These are phyloP conservation scores for Poeciliopsis presidionis DNA, from an alignment of 2,797 vertebrate species.

Conservation along the genomic window DNA sequence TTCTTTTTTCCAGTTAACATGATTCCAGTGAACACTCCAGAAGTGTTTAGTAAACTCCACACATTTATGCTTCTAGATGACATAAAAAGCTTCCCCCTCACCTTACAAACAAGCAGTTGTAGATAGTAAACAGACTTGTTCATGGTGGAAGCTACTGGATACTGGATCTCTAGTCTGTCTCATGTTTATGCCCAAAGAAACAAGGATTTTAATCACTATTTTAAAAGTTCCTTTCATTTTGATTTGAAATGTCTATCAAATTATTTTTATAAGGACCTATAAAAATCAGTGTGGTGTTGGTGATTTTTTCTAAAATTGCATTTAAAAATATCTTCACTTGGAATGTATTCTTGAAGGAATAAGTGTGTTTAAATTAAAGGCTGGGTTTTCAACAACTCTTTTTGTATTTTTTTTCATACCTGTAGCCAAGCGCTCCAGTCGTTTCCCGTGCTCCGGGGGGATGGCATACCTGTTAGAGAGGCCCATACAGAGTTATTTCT, in stretches of 20 bases:
- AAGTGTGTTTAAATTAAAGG: neutral
- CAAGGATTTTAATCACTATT: neutral
- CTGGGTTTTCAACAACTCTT: neutral
- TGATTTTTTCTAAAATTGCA: neutral
- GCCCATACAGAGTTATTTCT: constrained; percentile 37
- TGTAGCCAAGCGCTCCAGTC: constrained; percentile 83
- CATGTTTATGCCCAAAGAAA: neutral
- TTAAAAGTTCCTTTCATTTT: neutral
- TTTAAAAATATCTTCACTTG: neutral
- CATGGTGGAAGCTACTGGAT: neutral
- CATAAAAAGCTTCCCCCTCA: neutral
- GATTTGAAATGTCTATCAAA: neutral
- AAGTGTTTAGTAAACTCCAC: neutral
- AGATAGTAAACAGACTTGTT: neutral
- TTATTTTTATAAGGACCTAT: neutral
- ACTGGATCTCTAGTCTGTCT: neutral
- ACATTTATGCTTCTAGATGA: neutral
- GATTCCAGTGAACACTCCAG: neutral
- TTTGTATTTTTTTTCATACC: constrained; percentile 60
- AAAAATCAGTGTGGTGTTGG: neutral
- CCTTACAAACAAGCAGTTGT: neutral
- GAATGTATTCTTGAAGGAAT: neutral
- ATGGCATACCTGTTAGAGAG: constrained; percentile 80
- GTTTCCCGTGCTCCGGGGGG: constrained; percentile 84
- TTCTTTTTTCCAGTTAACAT: neutral